phyloP scores from a whole-genome alignment of 2,888 invertebrate genomes.

The Colostygia pectinataria region DNA sequence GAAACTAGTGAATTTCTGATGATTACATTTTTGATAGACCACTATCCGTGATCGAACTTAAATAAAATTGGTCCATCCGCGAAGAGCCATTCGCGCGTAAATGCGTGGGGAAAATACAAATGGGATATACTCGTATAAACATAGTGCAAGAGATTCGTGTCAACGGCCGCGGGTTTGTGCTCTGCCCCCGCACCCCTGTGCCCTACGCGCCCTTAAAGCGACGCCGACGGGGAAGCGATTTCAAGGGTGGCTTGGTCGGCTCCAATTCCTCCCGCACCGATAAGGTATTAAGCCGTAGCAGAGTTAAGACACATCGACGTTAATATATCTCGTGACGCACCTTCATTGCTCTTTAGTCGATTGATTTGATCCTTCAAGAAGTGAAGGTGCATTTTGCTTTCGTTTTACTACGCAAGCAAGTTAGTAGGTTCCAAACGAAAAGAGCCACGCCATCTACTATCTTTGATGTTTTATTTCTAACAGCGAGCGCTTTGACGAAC shows the following conservation, averaged over 20 bases:
- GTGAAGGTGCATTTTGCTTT: conserved; percentile 28
- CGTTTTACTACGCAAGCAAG: not conserved
- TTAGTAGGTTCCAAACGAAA: not conserved
- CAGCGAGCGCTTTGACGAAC: conserved; percentile 4
- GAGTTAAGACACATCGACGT: conserved; percentile 65
- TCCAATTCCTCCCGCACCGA: conserved; percentile 61
- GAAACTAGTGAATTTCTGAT: too few relatives aligned
- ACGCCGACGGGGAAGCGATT: conserved; percentile 65
- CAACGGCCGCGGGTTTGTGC: conserved; percentile 73
- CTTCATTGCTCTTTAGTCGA: conserved; percentile 58
- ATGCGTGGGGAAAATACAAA: conserved; percentile 69
- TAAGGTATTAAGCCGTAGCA: conserved; percentile 70
- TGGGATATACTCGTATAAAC: conserved; percentile 74
- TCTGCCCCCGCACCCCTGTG: conserved; percentile 42
- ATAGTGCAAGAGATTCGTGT: conserved; percentile 73
- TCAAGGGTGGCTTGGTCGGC: conserved; percentile 67
- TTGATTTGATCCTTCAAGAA: conserved; percentile 40
- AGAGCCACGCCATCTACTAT: not conserved
- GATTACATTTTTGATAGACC: conserved; percentile 14
- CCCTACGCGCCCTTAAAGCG: conserved; percentile 44
- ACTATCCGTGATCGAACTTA: conserved; percentile 48
- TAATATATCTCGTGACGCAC: conserved; percentile 46
- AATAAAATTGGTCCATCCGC: conserved; percentile 63
- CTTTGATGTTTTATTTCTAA: conserved; percentile 4
- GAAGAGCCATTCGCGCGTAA: conserved; percentile 60